phyloP scores from a whole-genome alignment of 35 echinoderm and acorn worm species.

The Lytechinus pictus region DNA sequence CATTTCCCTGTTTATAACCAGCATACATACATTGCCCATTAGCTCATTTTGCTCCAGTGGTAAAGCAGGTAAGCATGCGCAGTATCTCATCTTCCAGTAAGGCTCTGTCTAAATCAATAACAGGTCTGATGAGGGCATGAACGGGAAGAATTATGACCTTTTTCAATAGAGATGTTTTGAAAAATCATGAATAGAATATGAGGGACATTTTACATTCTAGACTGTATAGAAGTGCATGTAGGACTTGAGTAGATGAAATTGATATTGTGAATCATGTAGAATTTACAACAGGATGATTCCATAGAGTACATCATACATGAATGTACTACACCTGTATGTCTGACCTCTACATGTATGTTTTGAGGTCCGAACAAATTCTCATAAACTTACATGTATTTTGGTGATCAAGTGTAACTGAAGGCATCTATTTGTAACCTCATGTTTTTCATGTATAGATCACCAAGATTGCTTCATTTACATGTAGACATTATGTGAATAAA shows the following conservation, averaged over 20 bases:
- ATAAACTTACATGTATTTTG: too few relatives aligned
- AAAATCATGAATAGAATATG: neutral
- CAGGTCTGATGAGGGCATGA: neutral
- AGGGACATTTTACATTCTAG: too few relatives aligned
- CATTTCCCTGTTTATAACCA: neutral
- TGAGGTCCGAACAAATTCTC: too few relatives aligned
- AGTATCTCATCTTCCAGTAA: neutral
- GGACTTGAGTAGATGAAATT: too few relatives aligned
- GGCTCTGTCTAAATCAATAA: neutral
- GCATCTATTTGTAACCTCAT: too few relatives aligned
- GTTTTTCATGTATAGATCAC: neutral
- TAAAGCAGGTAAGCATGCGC: neutral
- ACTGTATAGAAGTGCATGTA: too few relatives aligned
- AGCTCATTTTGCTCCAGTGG: conserved; percentile 8
- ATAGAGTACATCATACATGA: too few relatives aligned
- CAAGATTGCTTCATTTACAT: neutral
- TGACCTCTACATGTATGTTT: too few relatives aligned
- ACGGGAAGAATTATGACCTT: conserved; percentile 3
- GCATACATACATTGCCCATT: neutral
- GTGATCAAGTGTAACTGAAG: too few relatives aligned
- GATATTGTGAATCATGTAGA: too few relatives aligned
- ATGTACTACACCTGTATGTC: too few relatives aligned
- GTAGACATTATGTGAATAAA: neutral
- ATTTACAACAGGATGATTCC: too few relatives aligned
- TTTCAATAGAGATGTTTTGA: neutral